A percentile compares a stretch with the other conserved stretches of the same genome.
Evolutionary conservation across 2,888 invertebrate species (phyloP).

Genomic region (Melanargia galathea): DNA sequence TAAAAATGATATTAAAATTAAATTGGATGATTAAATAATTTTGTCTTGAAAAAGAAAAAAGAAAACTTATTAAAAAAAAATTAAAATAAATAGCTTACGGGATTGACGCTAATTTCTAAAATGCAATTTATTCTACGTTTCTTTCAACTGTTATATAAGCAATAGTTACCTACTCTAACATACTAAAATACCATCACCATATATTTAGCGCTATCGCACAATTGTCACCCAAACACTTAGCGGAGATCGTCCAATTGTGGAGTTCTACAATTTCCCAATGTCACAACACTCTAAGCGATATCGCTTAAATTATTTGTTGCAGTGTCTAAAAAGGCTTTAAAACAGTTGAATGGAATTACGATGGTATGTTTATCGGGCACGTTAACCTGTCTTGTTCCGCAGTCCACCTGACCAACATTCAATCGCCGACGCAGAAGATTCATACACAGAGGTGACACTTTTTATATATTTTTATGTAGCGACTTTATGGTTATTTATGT

Average conservation of each 20-base stretch:
- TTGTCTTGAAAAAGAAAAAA: too few relatives aligned
- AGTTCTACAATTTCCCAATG: slow-evolving; percentile 60
- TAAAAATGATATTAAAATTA: too few relatives aligned
- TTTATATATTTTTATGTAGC: slow-evolving; percentile 6
- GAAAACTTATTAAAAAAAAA: too few relatives aligned
- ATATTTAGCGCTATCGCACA: slow-evolving; percentile 56
- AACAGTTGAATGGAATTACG: slow-evolving; percentile 57
- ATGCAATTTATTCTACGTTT: slow-evolving; percentile 2
- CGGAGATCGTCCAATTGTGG: slow-evolving; percentile 7
- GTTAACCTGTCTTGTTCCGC: slow-evolving; percentile 56
- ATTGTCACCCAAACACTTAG: slow-evolving; percentile 51
- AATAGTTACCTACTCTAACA: slow-evolving; percentile 3
- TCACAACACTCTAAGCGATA: slow-evolving; percentile 47
- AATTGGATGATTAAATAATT: too few relatives aligned
- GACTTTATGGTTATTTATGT: not conserved
- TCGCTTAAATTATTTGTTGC: slow-evolving; percentile 53
- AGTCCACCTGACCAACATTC: slow-evolving; percentile 54
- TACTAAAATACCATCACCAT: slow-evolving; percentile 50
- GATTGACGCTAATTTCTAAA: not conserved
- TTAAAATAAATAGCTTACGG: not conserved
- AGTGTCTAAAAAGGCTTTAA: slow-evolving; percentile 57
- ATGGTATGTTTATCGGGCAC: slow-evolving; percentile 57
- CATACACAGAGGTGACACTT: slow-evolving; percentile 36
- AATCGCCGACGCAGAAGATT: slow-evolving; percentile 41
- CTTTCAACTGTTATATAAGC: slow-evolving; percentile 2